Evolutionary conservation across 2,797 vertebrate genomes (phyloP), one percentile per base, ranked within the genome.

Genomic region (Channa striata): DNA sequence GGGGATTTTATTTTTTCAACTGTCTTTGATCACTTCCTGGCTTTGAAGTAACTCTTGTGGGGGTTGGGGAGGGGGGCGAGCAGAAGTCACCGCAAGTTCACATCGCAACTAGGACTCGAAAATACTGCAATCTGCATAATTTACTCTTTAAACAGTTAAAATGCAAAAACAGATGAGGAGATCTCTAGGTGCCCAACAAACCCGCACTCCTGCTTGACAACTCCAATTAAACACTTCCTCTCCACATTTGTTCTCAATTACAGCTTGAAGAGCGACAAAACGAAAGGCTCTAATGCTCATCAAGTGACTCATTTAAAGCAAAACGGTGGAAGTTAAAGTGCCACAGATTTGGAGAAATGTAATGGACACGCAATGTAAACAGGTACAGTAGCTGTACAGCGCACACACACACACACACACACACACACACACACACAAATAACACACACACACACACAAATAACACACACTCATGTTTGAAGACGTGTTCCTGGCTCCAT

Each of bases 11-110:
- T 92, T 87, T 89, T 91, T 90, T 64, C 85, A 51, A 52, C 80
- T 71, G 83, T 91, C 94, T 96, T 96, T 97, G 94, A 96, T 96
- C 95, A 95, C 87, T 89, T 74, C 91, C 65, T 42, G 57, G 83
- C 94, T 96, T 96, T 96, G 95, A 96, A 95, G 93, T 91, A 94
- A 94, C 43, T 83, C 88, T 91, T 80, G 79, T 80, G 88, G 90
- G 90, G 91, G 89, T 92, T 87, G 81, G 64, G 65, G 65, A 65
- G 67, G 66, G 78, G 87, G 82, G 80, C 76, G 59, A 86, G 85
- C 81, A 91, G 92, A 88, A 95, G 92, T 94, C 85, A 93, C 88
- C 78, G 91, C 77, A 91, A 94, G 93, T 87, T 91, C 93, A 95
- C 87, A 88, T 89, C 52, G 91, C 91, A 93, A 94, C 90, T 95